Conservation (phyloP, 1,140 invertebrate genomes). For the Megalopta genalis region DNA sequence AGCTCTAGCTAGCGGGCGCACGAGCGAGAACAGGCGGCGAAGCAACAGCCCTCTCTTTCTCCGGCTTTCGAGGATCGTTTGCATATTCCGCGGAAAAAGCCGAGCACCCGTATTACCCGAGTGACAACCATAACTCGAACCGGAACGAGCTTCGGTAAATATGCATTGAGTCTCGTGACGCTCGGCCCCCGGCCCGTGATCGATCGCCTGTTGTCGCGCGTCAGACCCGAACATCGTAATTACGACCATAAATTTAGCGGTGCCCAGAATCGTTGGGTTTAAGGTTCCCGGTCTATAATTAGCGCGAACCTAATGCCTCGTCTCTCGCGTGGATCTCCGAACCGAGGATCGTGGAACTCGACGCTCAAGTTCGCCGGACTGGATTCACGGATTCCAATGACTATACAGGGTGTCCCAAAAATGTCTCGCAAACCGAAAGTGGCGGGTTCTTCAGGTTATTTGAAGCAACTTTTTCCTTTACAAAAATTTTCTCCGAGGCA, state of each 20-base stretch:
- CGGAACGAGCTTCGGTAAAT: conserved; percentile 34
- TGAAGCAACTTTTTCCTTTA: too few relatives aligned
- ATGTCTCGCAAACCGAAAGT: too few relatives aligned
- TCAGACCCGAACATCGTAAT: conserved; percentile 46
- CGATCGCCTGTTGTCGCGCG: conserved; percentile 35
- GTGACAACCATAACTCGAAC: background rate
- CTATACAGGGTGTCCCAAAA: too few relatives aligned
- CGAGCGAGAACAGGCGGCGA: too few relatives aligned
- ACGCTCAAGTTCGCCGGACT: background rate
- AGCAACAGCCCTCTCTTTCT: background rate
- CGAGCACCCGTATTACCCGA: background rate
- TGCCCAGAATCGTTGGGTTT: background rate
- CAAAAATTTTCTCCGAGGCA: too few relatives aligned
- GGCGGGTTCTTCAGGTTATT: too few relatives aligned
- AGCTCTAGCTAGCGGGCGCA: too few relatives aligned
- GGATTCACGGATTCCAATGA: background rate
- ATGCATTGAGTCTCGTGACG: conserved; percentile 39
- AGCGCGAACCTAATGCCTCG: background rate
- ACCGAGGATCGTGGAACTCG: background rate
- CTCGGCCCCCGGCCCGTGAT: conserved; percentile 28
- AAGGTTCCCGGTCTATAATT: conserved; percentile 45
- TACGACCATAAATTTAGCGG: conserved; percentile 52
- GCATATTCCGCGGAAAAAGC: background rate
- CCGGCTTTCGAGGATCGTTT: background rate
- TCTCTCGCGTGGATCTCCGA: background rate